phyloP scores from a whole-genome alignment of 92 coral and sea anemone species.

The Diadumene lineata region DNA sequence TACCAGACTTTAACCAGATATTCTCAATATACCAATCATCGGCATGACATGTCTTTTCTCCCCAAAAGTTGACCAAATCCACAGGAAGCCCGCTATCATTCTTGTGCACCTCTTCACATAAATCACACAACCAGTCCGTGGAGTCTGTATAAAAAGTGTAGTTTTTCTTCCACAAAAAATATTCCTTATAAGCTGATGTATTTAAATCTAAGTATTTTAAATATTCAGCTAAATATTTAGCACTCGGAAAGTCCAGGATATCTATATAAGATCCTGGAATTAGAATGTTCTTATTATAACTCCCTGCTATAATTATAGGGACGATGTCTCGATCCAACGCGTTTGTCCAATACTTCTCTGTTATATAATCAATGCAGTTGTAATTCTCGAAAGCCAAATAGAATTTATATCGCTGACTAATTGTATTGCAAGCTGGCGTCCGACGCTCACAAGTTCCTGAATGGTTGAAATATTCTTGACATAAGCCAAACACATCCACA shows the following conservation, averaged over 20 bases:
- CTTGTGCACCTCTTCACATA: conserved; percentile 30
- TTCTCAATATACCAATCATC: conserved; percentile 10
- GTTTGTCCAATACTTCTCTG: conserved; percentile 56
- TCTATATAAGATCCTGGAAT: conserved; percentile 68
- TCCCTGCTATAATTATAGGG: conserved; percentile 51
- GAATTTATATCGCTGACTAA: conserved; percentile 40
- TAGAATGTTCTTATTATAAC: conserved; percentile 22
- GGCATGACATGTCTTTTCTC: conserved; percentile 32
- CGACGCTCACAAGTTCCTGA: not conserved
- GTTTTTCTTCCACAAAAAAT: conserved; percentile 47
- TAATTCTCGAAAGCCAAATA: conserved; percentile 58
- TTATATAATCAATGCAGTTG: conserved; percentile 52
- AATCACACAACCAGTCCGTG: conserved; percentile 14
- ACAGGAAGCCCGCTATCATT: conserved; percentile 20
- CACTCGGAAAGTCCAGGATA: conserved; percentile 50
- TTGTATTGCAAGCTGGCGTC: not conserved
- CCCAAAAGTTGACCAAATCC: conserved; percentile 43
- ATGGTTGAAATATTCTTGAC: conserved; percentile 8
- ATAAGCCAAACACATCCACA: conserved; percentile 17
- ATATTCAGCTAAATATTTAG: conserved; percentile 50
- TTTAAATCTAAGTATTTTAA: conserved; percentile 47
- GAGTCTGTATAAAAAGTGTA: not conserved
- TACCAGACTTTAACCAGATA: conserved; percentile 16
- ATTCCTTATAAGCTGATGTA: conserved; percentile 51
- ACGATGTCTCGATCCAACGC: conserved; percentile 15